phyloP scores from a whole-genome alignment of 37 sponge, comb jelly and placozoan genomes.

The Ianthella basta region DNA sequence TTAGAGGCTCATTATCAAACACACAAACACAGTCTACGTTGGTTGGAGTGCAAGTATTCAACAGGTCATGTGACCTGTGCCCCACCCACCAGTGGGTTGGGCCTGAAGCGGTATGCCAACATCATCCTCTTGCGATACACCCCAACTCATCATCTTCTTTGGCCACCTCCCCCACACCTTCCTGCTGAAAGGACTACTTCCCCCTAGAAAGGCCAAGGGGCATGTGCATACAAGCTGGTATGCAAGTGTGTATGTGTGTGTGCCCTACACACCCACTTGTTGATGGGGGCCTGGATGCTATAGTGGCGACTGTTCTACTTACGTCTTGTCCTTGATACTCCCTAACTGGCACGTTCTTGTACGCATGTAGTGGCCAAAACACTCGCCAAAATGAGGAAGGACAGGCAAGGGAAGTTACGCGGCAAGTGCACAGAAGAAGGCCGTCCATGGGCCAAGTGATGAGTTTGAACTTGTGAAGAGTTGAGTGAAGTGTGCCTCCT shows the following conservation, averaged over 20 bases:
- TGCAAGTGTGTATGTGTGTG: neutral
- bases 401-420: too few species aligned
- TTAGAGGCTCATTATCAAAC: too few species aligned
- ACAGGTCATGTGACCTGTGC: neutral
- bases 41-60: neutral
- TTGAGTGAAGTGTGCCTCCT: too few species aligned
- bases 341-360: too few species aligned
- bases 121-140: conserved; percentile 98
- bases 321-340: too few species aligned
- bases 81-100: conserved; percentile 86
- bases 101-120: conserved; percentile 96
- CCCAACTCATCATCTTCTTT: conserved; percentile 85
- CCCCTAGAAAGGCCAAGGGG: conserved; percentile 58
- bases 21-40: too few species aligned
- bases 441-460: too few species aligned
- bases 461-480: too few species aligned
- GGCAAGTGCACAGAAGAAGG: too few species aligned
- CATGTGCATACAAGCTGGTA: too few species aligned
- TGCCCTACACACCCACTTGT: conserved; percentile 70
- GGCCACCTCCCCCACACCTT: conserved; percentile 84
- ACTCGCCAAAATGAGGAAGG: too few species aligned
- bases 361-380: conserved; percentile 95
- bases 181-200: conserved; percentile 71
- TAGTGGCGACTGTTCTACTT: conserved; percentile 92
- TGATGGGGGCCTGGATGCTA: conserved; percentile 88